Base-by-base conservation (phyloP, 2,888 invertebrate genomes). In the Scaptomyza parva region DNA sequence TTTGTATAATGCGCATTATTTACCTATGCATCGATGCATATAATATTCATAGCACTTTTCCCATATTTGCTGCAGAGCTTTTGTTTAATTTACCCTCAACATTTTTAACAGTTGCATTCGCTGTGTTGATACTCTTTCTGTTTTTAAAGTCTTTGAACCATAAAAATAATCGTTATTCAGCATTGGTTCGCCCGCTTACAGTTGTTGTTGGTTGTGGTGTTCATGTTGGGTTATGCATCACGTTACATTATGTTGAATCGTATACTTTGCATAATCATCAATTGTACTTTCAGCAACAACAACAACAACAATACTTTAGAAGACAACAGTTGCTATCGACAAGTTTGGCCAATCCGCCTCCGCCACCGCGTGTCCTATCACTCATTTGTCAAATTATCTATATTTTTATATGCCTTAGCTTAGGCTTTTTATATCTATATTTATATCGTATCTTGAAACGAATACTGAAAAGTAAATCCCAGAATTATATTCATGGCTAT, bases 21-120 rank as follows among this genome's bases (percentile, higher is more conserved):
- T 97, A 97, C 89, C 93, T 98, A 79, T 96, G 97, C 80, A 96
- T 97, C 89, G 98, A 98, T 92, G 97, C 97, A 0, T 98, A 98
- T 90, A 98, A 98, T 89, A 94, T 96, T n/a, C 95, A 95, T 67
- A 94, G 94, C 66, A 96, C 96, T 0, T 94, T 97, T 89, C 96
- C 96, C 62, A 92, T 94, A 45, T 95, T 96, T 65, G 92, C 97
- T 30, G 96, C 97, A 53, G 96, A 96, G 88, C 94, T 97, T 50
- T 92, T 98, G 37, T 94, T 97, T 70, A 96, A 97, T 89, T 94
- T 97, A 59, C 97, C 97, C 0, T 95, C 97, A 69, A 97, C 97
- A 69, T 95, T 97, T 84, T 92, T 98, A 33, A 96, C 97, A 18
- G 95, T 97, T n/a, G 96, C 97, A 0, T 98, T 98, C 91, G 95